These are phyloP conservation scores for Brachyhypopomus gauderio DNA, from an alignment of 2,113 vertebrate genomes.

Conservation along the genomic window DNA sequence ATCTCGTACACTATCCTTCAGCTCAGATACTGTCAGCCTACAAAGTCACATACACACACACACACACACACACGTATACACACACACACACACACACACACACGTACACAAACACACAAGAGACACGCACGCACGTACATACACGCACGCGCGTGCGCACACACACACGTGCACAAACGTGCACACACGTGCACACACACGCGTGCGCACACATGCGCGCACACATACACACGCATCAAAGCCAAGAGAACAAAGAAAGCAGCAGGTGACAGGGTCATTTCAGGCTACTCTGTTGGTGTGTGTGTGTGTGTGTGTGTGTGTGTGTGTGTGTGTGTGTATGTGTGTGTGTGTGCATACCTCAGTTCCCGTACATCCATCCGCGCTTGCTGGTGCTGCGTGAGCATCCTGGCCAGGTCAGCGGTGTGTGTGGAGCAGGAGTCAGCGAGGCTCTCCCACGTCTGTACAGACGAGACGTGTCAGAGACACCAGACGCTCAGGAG, in stretches of 20 bases:
- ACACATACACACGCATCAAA: too few relatives aligned
- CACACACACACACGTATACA: slow-evolving; percentile 1
- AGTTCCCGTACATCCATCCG: slow-evolving; percentile 68
- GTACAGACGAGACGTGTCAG: slow-evolving; percentile 29
- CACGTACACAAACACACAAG: too few relatives aligned
- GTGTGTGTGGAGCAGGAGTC: slow-evolving; percentile 70
- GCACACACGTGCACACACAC: slow-evolving; percentile 4
- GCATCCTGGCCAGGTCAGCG: slow-evolving; percentile 66
- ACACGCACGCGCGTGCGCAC: too few relatives aligned
- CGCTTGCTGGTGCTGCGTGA: slow-evolving; percentile 66
- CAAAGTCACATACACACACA: slow-evolving; percentile 28
- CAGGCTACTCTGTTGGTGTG: too few relatives aligned
- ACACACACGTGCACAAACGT: background rate
- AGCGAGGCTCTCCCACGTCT: slow-evolving; percentile 75
- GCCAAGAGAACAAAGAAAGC: too few relatives aligned
- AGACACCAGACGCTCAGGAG: background rate
- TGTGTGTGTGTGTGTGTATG: too few relatives aligned
- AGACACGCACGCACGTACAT: background rate
- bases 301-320: too few relatives aligned
- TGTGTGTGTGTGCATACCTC: slow-evolving; percentile 55
- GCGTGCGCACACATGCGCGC: background rate
- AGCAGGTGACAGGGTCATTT: too few relatives aligned
- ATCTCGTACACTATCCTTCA: slow-evolving; percentile 75
- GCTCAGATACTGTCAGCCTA: slow-evolving; percentile 69
- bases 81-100: background rate